Evolutionary conservation across 2,797 vertebrate species (phyloP).

Genomic region (Siniperca obscura): DNA sequence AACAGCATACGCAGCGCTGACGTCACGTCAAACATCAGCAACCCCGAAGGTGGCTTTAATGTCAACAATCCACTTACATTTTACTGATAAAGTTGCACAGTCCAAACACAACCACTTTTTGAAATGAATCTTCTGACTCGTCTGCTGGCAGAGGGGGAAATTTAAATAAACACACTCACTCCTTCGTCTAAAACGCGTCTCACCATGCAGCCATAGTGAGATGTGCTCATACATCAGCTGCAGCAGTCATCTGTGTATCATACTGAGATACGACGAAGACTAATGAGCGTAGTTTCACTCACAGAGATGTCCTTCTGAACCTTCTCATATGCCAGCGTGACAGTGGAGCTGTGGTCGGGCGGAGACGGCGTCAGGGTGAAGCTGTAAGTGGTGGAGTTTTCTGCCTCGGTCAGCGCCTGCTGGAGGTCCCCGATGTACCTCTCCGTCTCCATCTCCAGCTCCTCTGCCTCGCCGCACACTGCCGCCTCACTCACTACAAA

Average conservation of each 20-base stretch:
- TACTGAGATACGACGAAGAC: background rate
- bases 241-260: background rate
- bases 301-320: slow-evolving; percentile 92
- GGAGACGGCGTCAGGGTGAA: slow-evolving; percentile 85
- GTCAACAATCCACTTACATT: background rate
- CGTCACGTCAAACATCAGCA: slow-evolving; percentile 17
- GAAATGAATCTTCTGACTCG: slow-evolving; percentile 8
- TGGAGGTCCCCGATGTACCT: slow-evolving; percentile 90
- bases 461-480: slow-evolving; percentile 88
- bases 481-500: slow-evolving; percentile 85
- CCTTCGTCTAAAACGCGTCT: too few species aligned
- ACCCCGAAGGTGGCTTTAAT: background rate
- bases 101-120: background rate
- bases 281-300: slow-evolving; percentile 56
- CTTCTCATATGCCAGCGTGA: slow-evolving; percentile 91
- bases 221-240: background rate
- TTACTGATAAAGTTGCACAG: background rate
- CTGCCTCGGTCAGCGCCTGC: slow-evolving; percentile 82
- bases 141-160: background rate
- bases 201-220: background rate
- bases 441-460: slow-evolving; percentile 91
- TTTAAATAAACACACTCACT: slow-evolving; percentile 23
- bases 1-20: background rate
- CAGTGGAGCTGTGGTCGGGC: slow-evolving; percentile 32
- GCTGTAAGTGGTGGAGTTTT: slow-evolving; percentile 76